Conservation (phyloP, 2,797 vertebrate species). For the Aldrovandia affinis region DNA sequence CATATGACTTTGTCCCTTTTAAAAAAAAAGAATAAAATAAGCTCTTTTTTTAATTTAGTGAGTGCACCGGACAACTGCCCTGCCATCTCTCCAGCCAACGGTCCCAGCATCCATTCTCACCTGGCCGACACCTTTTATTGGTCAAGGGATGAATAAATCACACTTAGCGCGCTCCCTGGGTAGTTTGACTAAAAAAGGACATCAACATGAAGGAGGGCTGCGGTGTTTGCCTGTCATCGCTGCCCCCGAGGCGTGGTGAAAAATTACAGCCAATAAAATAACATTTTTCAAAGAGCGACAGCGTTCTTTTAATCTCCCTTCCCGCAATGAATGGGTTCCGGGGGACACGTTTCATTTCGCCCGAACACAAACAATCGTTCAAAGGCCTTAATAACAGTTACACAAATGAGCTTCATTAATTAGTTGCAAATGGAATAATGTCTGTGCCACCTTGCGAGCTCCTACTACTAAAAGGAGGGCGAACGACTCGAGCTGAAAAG, state of each 20-base stretch:
- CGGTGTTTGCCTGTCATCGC: constrained; percentile 88
- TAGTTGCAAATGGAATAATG: constrained; percentile 91
- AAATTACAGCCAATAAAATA: constrained; percentile 95
- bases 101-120: constrained; percentile 85
- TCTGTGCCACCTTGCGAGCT: constrained; percentile 77
- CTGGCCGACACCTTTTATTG: constrained; percentile 87
- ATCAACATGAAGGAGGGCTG: constrained; percentile 93
- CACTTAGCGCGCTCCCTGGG: constrained; percentile 88
- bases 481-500: constrained; percentile 46
- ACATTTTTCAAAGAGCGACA: constrained; percentile 96
- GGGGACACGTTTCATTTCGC: constrained; percentile 85
- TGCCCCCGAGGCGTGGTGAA: constrained; percentile 89
- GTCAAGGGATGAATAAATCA: constrained; percentile 96
- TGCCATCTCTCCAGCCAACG: constrained; percentile 80
- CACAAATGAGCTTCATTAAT: constrained; percentile 90
- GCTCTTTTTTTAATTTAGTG: constrained; percentile 49
- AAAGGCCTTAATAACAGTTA: constrained; percentile 87
- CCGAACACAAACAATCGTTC: constrained; percentile 88
- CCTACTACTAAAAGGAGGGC: constrained; percentile 68
- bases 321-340: constrained; percentile 86
- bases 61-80: constrained; percentile 72
- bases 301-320: constrained; percentile 92
- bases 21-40: neutral
- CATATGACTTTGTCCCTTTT: constrained; percentile 33
- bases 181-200: constrained; percentile 86